phyloP scores from a whole-genome alignment of 2,113 vertebrate species.

The Jacana jacana region DNA sequence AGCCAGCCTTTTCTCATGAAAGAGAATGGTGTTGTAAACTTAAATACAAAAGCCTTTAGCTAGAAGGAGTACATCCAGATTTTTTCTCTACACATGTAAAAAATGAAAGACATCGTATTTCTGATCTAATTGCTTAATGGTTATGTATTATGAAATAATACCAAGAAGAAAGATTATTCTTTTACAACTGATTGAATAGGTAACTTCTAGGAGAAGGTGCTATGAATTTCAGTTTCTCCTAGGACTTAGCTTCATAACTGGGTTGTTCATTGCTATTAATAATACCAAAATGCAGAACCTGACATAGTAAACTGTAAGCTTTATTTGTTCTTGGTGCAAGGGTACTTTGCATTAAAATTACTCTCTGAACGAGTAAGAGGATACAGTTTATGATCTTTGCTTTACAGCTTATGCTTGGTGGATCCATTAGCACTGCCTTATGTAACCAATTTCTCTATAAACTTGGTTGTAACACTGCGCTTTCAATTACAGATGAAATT shows the following conservation, averaged over 20 bases:
- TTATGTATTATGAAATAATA: not conserved
- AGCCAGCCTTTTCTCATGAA: not conserved
- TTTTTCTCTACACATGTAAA: no score
- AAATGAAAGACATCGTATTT: no score
- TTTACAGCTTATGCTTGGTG: not conserved
- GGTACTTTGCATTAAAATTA: not conserved
- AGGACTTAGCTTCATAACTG: not conserved
- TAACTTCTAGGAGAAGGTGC: not conserved
- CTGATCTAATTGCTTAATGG: not conserved
- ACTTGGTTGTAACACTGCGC: not conserved
- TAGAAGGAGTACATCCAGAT: not conserved
- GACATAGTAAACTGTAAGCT: not conserved
- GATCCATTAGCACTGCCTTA: not conserved
- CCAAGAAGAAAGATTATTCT: not conserved
- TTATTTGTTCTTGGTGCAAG: not conserved
- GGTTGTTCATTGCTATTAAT: not conserved
- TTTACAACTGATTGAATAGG: not conserved
- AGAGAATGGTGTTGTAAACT: not conserved
- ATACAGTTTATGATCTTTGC: not conserved
- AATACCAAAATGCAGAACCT: not conserved
- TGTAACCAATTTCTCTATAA: not conserved
- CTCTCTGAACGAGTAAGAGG: not conserved
- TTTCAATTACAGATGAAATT: conserved; percentile 84
- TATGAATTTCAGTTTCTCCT: not conserved
- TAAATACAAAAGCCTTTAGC: not conserved